These are phyloP conservation scores for Cydia splendana DNA, from an alignment of 1,140 invertebrate species.

Conservation along the genomic window DNA sequence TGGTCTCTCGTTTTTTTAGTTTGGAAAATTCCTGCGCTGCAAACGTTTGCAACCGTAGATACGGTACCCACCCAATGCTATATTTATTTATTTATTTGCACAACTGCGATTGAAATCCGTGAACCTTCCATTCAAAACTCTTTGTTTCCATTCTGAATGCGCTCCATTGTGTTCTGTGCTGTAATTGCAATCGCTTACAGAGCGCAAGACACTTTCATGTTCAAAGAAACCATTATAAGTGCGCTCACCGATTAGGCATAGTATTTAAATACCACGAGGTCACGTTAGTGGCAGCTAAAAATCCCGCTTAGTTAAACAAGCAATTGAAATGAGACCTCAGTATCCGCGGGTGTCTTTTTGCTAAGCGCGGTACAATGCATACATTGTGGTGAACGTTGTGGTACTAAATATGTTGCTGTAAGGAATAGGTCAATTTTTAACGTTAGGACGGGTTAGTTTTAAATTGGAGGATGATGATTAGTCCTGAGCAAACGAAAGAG, in stretches of 20 bases:
- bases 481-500: no score
- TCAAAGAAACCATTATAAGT: no score
- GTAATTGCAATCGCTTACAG: no score
- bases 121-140: constrained; percentile 14
- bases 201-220: no score
- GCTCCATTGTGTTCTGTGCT: not conserved
- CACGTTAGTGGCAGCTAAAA: not conserved
- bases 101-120: constrained; percentile 1
- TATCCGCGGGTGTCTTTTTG: not conserved
- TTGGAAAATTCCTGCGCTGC: not conserved
- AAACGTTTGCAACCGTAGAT: not conserved
- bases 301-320: not conserved
- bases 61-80: not conserved
- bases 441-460: no score
- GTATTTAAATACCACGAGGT: not conserved
- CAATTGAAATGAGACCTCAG: not conserved
- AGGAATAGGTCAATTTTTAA: no score
- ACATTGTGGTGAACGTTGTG: not conserved
- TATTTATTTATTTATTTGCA: constrained; percentile 9
- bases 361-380: constrained; percentile 5
- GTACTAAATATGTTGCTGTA: not conserved
- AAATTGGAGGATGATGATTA: no score
- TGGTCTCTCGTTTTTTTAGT: not conserved
- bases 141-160: constrained; percentile 14
- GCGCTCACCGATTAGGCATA: not conserved